Percentiles rank a stretch among this genome's conserved stretches.
These are phyloP conservation scores for Chaetophractus vellerosus DNA, from an alignment of 2,797 vertebrate species.

Conservation along the genomic window DNA sequence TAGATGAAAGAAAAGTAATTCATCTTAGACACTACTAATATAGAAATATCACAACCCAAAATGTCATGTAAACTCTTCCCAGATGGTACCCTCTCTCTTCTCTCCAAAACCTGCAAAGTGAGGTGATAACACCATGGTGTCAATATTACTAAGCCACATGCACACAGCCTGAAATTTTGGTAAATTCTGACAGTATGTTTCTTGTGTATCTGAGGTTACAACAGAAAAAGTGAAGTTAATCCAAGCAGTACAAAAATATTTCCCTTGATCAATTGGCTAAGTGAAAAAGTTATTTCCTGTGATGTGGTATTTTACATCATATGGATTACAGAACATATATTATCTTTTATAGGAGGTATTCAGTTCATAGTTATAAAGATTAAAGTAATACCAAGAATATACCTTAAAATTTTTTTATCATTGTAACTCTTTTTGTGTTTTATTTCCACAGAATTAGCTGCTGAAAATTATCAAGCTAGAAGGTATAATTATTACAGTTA, in stretches of 20 bases:
- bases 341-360: not conserved
- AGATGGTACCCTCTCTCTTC: not conserved
- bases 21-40: not conserved
- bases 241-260: not conserved
- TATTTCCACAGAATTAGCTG: not conserved
- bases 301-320: not conserved
- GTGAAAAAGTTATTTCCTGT: not conserved
- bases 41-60: conserved; percentile 4
- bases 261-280: not conserved
- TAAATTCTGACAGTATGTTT: not conserved
- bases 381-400: conserved; percentile 28
- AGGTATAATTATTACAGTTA: conserved; percentile 36
- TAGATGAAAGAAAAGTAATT: conserved; percentile 5
- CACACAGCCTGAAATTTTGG: not conserved
- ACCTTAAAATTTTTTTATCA: not conserved
- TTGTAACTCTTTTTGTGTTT: conserved; percentile 37
- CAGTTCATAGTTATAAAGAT: conserved; percentile 18
- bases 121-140: not conserved
- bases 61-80: not conserved
- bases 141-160: not conserved
- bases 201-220: conserved; percentile 8
- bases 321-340: not conserved
- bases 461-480: conserved; percentile 21
- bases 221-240: conserved; percentile 17
- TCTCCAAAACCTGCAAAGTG: not conserved